A percentile compares a stretch with the other conserved stretches of the same genome.
These are phyloP conservation scores for Falco naumanni DNA, from an alignment of 2,797 vertebrate species.

Conservation along the genomic window DNA sequence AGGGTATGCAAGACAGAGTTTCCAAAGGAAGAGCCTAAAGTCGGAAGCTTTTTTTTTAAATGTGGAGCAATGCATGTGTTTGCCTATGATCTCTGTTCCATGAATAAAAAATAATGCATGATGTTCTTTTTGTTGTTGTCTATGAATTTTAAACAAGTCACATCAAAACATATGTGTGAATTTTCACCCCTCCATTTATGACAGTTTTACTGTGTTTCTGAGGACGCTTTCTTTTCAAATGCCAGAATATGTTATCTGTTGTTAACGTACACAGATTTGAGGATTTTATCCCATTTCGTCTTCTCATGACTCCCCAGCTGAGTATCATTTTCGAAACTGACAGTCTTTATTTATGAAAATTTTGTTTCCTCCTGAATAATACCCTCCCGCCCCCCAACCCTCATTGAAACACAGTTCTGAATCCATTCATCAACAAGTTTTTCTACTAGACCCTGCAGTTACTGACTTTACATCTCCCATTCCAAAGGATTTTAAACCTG, in stretches of 20 bases:
- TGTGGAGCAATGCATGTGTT: neutral
- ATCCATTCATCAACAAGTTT: neutral
- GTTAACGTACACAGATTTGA: neutral
- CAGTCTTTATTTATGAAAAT: neutral
- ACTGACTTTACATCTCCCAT: neutral
- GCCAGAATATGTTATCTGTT: neutral
- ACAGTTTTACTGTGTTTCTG: neutral
- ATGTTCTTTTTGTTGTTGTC: neutral
- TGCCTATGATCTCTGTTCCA: neutral
- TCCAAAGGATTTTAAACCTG: neutral
- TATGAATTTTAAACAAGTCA: neutral
- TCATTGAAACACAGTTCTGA: neutral
- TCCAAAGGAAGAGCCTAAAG: neutral
- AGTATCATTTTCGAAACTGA: neutral
- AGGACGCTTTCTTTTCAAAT: neutral
- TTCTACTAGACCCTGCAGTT: neutral
- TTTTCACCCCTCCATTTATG: neutral
- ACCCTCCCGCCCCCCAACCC: accelerated
- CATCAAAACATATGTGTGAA: neutral
- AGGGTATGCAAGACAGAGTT: neutral
- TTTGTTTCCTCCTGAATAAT: neutral
- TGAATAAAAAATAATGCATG: neutral
- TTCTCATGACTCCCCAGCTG: neutral
- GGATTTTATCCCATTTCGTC: neutral
- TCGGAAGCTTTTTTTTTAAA: neutral